phyloP scores from a whole-genome alignment of 1,140 invertebrate genomes.

The Octopus bimaculoides region DNA sequence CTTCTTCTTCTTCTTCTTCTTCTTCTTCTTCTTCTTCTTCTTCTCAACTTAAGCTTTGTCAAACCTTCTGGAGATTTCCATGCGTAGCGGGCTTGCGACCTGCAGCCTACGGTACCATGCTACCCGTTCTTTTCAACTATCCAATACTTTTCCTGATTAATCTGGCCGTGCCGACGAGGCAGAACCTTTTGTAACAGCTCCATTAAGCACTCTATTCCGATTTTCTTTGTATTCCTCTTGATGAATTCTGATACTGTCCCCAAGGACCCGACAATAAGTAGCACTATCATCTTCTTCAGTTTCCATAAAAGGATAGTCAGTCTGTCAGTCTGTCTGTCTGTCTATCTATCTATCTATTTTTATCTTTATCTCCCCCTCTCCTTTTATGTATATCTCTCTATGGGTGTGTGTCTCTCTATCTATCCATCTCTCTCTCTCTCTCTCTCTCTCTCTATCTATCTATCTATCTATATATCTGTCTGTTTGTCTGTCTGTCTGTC shows the following conservation, averaged over 20 bases:
- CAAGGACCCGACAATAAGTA: too few species aligned
- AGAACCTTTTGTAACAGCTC: neutral
- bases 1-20: neutral
- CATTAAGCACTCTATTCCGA: neutral
- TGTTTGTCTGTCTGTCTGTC: too few species aligned
- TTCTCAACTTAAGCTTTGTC: neutral
- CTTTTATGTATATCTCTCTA: too few species aligned
- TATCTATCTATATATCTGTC: too few species aligned
- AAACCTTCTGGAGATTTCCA: neutral
- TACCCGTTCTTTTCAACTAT: neutral
- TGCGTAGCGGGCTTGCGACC: neutral
- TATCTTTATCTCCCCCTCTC: neutral
- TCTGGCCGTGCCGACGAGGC: neutral
- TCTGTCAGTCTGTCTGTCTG: neutral
- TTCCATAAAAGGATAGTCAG: neutral
- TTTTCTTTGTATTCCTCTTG: neutral
- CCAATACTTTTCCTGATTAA: neutral
- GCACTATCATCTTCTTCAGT: neutral
- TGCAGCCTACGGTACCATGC: neutral
- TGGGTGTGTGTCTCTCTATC: too few species aligned
- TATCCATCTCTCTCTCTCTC: too few species aligned
- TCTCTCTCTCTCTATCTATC: too few species aligned
- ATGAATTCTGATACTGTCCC: neutral
- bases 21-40: slow-evolving; percentile 2
- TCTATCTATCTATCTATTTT: neutral